A percentile compares a stretch with the other conserved stretches of the same genome.
Evolutionary conservation across 2,113 vertebrate species (phyloP).

Genomic region (Sinocyclocheilus maitianheensis): DNA sequence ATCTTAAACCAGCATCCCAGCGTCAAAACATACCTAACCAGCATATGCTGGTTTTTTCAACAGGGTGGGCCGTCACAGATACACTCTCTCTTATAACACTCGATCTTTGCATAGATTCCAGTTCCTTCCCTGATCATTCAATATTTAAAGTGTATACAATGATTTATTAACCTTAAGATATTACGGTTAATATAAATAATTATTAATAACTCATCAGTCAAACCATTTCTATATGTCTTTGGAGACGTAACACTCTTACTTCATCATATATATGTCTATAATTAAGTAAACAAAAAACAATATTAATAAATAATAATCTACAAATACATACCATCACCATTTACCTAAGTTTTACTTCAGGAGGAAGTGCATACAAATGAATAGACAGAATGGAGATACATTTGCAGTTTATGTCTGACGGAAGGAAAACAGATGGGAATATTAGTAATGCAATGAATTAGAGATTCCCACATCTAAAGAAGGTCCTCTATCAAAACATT

Average conservation of each 20-base stretch:
- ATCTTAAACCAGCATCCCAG: too few relatives aligned
- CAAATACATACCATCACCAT: not conserved
- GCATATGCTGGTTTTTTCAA: too few relatives aligned
- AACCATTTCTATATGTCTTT: not conserved
- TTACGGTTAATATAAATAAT: constrained; percentile 6
- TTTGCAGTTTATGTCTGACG: not conserved
- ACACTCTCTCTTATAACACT: constrained; percentile 15
- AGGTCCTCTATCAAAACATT: not conserved
- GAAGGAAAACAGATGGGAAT: not conserved
- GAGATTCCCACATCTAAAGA: not conserved
- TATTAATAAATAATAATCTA: not conserved
- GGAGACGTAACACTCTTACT: constrained; percentile 5
- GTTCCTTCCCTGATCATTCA: constrained; percentile 28
- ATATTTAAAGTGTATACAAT: constrained; percentile 21
- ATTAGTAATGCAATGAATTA: not conserved
- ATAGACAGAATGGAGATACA: not conserved
- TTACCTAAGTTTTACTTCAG: not conserved
- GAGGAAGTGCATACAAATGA: not conserved
- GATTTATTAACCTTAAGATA: not conserved
- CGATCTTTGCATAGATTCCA: constrained; percentile 46
- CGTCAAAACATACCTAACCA: too few relatives aligned
- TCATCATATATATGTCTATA: constrained; percentile 6
- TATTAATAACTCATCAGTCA: not conserved
- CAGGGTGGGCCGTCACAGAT: not conserved
- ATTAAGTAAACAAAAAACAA: not conserved